Percentiles rank a stretch among this genome's conserved stretches.
phyloP scores from a whole-genome alignment of 2,113 vertebrate species.

The Callaeas wilsoni region DNA sequence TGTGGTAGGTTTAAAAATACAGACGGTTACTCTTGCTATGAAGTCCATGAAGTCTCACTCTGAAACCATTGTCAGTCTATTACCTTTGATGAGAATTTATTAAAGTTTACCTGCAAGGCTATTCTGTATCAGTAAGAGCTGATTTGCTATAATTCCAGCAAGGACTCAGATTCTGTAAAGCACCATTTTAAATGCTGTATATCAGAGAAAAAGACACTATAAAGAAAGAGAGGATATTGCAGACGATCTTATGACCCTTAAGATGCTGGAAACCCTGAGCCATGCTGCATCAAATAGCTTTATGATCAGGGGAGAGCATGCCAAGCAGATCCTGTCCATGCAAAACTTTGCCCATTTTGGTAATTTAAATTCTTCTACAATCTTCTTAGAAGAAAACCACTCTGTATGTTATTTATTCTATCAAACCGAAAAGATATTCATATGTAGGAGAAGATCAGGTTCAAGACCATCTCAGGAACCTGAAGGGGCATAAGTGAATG shows the following conservation, averaged over 20 bases:
- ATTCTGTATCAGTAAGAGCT: not conserved
- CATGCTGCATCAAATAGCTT: not conserved
- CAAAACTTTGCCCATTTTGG: not conserved
- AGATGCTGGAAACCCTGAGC: not conserved
- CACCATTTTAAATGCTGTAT: not conserved
- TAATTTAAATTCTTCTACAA: not conserved
- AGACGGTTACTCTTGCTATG: not conserved
- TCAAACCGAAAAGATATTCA: not conserved
- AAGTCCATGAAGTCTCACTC: not conserved
- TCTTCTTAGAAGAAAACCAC: not conserved
- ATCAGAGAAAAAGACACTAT: not conserved
- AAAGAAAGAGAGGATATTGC: not conserved
- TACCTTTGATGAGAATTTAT: not conserved
- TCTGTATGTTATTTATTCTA: not conserved
- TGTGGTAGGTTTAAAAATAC: not conserved
- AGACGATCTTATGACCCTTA: not conserved
- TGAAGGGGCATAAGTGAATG: not conserved
- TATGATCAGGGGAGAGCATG: fast-evolving
- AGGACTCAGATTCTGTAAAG: not conserved
- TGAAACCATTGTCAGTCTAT: not conserved
- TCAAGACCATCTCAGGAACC: not conserved
- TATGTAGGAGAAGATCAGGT: not conserved
- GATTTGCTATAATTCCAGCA: not conserved
- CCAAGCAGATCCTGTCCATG: not conserved
- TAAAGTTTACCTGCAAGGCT: not conserved